Percentiles rank a stretch among this genome's conserved stretches.
These are phyloP conservation scores for Dusona sp. DNA, from an alignment of 2,888 invertebrate genomes.

Conservation along the genomic window DNA sequence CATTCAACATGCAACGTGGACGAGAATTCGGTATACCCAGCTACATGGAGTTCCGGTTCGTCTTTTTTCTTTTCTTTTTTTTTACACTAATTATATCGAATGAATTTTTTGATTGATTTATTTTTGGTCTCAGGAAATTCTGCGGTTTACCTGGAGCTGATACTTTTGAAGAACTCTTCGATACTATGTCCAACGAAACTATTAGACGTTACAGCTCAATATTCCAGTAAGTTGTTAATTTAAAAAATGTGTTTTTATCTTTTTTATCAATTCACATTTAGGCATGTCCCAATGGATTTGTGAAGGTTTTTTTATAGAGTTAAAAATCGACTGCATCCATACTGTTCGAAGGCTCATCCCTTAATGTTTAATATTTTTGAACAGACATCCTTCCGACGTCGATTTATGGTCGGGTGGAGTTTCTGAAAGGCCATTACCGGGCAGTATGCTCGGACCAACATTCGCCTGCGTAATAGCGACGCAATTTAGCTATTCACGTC, in stretches of 20 bases:
- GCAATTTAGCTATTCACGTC: constrained; percentile 94
- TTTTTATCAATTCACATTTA: background rate
- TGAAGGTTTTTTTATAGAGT: too few relatives aligned
- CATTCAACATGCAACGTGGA: constrained; percentile 97
- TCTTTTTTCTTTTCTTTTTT: constrained; percentile 12
- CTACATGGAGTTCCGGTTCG: constrained; percentile 93
- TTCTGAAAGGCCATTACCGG: constrained; percentile 94
- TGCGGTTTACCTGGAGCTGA: constrained; percentile 93
- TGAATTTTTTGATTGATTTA: background rate
- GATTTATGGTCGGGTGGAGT: constrained; percentile 98
- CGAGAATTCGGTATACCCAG: constrained; percentile 96
- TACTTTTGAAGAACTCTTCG: constrained; percentile 92
- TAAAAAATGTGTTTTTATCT: background rate
- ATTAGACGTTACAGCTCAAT: constrained; percentile 93
- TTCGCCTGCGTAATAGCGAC: constrained; percentile 97
- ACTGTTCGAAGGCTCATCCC: background rate
- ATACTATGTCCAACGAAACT: constrained; percentile 95
- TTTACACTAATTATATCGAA: background rate
- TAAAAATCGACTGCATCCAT: background rate
- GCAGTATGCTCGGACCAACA: constrained; percentile 97
- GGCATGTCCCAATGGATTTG: too few relatives aligned
- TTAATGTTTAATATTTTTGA: constrained; percentile 26
- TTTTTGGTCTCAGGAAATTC: constrained; percentile 88
- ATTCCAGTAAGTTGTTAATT: constrained; percentile 88
- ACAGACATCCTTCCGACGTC: constrained; percentile 94